Evolutionary conservation across 2,888 invertebrate genomes (phyloP), one percentile per base, ranked within the genome.

Genomic region (Busseola fusca): DNA sequence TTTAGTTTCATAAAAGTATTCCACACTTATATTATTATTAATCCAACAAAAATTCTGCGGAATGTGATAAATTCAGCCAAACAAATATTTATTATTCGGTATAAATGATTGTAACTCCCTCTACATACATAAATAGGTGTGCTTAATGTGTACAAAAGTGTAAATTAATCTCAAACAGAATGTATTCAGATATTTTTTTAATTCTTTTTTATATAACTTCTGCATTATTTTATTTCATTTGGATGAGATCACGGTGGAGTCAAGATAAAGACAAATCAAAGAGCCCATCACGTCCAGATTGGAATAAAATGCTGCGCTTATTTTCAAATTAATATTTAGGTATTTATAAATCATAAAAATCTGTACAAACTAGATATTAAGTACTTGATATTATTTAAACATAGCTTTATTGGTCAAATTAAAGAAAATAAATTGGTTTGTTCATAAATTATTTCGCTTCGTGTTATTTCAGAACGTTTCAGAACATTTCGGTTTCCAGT

Each of bases 391-490:
- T 73, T 81, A 86, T 81, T 82, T 81, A 78, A 84, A 83, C 64
- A 74, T 80, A 80, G 77, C 72, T 74, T 62, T 78, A 82, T 80
- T 81, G 78, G 81, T 83, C 80, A 75, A 84, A 82, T 83, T 83
- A 84, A 84, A 81, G 60, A 81, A 81, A 88, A 87, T 88, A 88
- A 87, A 88, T 79, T 86, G 88, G 87, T 87, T 88, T 88, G 86
- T 87, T 87, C 85, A 79, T 73, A 78, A 63, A 79, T 56, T 69
- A 72, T 9, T 12, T 1, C 7, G 57, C 12, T 63, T 72, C 72
- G 52, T 76, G 21, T 76, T 66, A 69, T 67, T 64, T 65, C 18
- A 30, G 14, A 25, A 68, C 58, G 54, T 57, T 73, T 9, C 18
- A 21, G 37, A 67, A 7, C 45, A 0, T 66, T 59, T 16, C 56